Evolutionary conservation across 92 coral and sea anemone genomes (phyloP), one percentile per base, ranked within the genome.

Genomic region (Epizoanthus rinbou): DNA sequence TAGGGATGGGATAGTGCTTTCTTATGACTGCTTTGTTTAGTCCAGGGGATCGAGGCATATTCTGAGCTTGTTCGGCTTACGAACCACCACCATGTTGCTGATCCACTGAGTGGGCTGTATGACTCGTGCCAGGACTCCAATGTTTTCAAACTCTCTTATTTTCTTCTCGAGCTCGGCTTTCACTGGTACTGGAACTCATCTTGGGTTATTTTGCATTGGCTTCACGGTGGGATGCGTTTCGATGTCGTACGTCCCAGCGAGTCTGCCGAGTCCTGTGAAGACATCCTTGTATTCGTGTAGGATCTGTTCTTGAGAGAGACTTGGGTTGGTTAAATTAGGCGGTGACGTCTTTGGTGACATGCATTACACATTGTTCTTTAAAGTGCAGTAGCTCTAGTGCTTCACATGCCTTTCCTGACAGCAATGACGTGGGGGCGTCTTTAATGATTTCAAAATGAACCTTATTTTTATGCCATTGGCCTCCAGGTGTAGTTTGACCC

Each of bases 261-360:
- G 82, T 64, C 63, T 81, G 69, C 90, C 90, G 4, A 90, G 89
- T 43, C 91, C 92, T 6, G 82, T 80, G 88, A 91, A 91, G 11
- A 88, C 72, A 71, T 88, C 90, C 66, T 80, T 69, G 37, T 81
- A 85, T 2, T 81, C 87, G 8, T 71, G 80, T 8, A 85, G 69
- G 22, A 89, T 60, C 60, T 89, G 74, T 65, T 74, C 87, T 71
- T 81, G 25, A 18, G 65, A 73, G n/a, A 81, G 83, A n/a, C 60
- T 35, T 72, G 88, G 56, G 37, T 66, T 58, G 50, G 28, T 23
- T 4, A 56, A 47, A 8, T n/a, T n/a, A n/a, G n/a, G 53, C 2
- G 53, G 13, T 47, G 53, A 7, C 53, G 0, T 47, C 10, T 45
- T 9, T 39, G 16, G 57, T 57, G 57, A 69, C 68, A 83, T 84